These are phyloP conservation scores for Myrmophylax atrothorax DNA, from an alignment of 2,113 vertebrate genomes.

Conservation along the genomic window DNA sequence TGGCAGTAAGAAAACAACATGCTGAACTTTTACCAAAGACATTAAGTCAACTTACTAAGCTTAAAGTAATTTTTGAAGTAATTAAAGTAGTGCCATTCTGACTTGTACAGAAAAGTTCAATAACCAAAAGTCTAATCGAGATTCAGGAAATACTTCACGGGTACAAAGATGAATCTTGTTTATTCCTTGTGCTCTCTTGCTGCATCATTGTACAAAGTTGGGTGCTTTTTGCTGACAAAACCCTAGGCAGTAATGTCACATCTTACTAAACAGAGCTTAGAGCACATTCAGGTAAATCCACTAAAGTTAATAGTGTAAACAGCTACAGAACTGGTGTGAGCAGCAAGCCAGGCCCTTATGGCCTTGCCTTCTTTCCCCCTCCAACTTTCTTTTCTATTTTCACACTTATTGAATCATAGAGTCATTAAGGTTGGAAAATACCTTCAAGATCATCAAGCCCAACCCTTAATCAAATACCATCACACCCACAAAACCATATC, in stretches of 20 bases:
- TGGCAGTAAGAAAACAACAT: not conserved
- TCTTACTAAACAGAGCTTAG: not conserved
- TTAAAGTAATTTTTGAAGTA: not conserved
- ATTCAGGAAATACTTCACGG: not conserved
- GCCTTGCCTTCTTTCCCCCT: not conserved
- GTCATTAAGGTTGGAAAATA: not conserved
- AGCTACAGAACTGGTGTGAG: not conserved
- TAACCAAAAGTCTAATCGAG: not conserved
- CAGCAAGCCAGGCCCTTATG: not conserved
- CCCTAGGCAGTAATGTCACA: not conserved
- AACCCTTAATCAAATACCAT: not conserved
- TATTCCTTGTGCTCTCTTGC: not conserved
- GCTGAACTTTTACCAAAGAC: not conserved
- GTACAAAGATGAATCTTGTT: not conserved
- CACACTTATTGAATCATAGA: not conserved
- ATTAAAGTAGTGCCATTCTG: not conserved
- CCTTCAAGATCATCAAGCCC: not conserved
- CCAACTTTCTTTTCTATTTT: not conserved
- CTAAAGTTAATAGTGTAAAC: not conserved
- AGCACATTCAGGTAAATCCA: not conserved
- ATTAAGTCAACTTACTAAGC: not conserved
- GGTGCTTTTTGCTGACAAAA: not conserved
- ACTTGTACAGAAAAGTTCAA: not conserved
- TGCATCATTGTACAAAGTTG: not conserved
- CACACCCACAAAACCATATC: not conserved